Conservation (phyloP, 2,797 vertebrate species). For the Propithecus perrieri region DNA sequence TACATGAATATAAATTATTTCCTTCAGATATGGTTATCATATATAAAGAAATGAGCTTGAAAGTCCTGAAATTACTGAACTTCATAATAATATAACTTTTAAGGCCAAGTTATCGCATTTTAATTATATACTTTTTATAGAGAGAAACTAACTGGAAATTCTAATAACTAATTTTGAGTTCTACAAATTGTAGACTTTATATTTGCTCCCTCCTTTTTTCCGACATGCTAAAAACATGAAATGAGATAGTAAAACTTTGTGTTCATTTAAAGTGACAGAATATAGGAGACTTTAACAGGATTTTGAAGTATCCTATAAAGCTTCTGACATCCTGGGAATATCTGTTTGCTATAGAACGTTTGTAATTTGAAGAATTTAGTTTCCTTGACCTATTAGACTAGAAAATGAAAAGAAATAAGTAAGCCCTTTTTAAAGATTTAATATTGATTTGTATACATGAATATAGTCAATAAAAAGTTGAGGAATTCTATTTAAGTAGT, state of each 20-base stretch:
- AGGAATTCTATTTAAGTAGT: neutral
- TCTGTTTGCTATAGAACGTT: neutral
- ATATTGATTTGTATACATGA: neutral
- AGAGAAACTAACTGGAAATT: neutral
- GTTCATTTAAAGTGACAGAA: neutral
- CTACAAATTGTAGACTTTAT: neutral
- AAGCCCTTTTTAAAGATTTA: neutral
- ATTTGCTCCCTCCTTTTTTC: neutral
- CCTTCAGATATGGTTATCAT: neutral
- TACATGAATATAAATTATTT: neutral
- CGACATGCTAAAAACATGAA: neutral
- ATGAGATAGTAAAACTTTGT: neutral
- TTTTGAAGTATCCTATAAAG: neutral
- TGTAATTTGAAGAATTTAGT: neutral
- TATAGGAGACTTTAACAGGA: neutral
- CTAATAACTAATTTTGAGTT: constrained; percentile 5
- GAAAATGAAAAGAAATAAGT: neutral
- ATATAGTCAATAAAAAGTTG: neutral
- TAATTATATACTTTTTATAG: neutral
- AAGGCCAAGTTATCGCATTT: neutral
- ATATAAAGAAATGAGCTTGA: neutral
- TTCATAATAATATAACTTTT: neutral
- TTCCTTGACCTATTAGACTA: neutral
- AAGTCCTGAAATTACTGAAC: neutral
- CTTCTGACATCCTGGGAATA: neutral